Evolutionary conservation across 2,113 vertebrate species (phyloP), one percentile per base, ranked within the genome.

Genomic region (Gavia stellata): DNA sequence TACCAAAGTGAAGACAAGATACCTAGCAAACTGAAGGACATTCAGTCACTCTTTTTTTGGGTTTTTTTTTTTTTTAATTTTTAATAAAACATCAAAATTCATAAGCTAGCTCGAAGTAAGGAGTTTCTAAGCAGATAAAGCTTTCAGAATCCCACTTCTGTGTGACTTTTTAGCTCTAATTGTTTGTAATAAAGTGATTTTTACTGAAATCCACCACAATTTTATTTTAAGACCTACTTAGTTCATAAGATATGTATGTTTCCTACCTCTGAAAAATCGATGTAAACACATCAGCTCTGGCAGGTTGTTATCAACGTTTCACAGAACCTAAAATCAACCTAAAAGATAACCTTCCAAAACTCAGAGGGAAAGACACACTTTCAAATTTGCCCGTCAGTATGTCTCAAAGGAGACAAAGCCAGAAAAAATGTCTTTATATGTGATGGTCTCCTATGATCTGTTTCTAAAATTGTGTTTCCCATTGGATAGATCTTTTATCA

Each of bases 261-360:
- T 74, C 65, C 53, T 87, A 45, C 45, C 34, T 87, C 52, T 89
- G 86, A 96, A 97, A 98, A 97, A 93, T 97, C 70, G 8, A 70
- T 95, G 70, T 94, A 97, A 97, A 97, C 95, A 96, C 82, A 94
- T 94, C 90, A 96, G 44, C 36, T 91, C 73, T 96, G 95, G 77
- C 96, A 98, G 78, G 82, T 89, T 97, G 88, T 97, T 98, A 98
- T 98, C 97, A 97, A 26, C 72, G 93, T 96, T 98, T 97, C 97
- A 96, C 94, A 97, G 95, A 97, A 88, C 82, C 86, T 96, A 92
- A 98, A 97, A 97, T 96, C 96, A 98, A 89, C 79, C 75, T 96
- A 85, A 97, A 97, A 93, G 89, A 96, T 94, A 97, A 97, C 93
- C 95, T 97, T 97, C 92, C 81, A 82, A 96, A 97, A 92, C 81